A percentile compares a stretch with the other conserved stretches of the same genome.
Evolutionary conservation across 2,113 vertebrate species (phyloP).

Genomic region (Pterophyllum scalare): DNA sequence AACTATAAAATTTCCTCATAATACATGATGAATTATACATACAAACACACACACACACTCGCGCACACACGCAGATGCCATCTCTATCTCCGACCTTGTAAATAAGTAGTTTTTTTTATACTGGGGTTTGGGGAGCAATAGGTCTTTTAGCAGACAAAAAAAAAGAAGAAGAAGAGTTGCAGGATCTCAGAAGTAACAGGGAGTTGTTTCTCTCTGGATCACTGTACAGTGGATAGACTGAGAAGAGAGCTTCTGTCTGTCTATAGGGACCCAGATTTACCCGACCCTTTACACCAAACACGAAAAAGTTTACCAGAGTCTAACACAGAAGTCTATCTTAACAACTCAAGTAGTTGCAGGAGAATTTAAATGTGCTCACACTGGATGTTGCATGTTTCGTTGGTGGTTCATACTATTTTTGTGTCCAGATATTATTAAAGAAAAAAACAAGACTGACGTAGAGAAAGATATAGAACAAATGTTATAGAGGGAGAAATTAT

Average conservation of each 20-base stretch:
- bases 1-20: conserved; percentile 34
- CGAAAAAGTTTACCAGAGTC: conserved; percentile 69
- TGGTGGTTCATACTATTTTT: conserved; percentile 90
- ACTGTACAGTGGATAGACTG: conserved; percentile 54
- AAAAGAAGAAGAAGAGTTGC: conserved; percentile 80
- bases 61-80: conserved; percentile 54
- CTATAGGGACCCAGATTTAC: conserved; percentile 49
- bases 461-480: conserved; percentile 67
- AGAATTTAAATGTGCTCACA: conserved; percentile 91
- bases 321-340: conserved; percentile 73
- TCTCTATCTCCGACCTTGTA: conserved; percentile 89
- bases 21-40: conserved; percentile 44
- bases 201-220: conserved; percentile 54
- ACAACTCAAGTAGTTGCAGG: conserved; percentile 82
- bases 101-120: conserved; percentile 86
- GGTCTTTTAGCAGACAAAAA: conserved; percentile 80
- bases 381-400: conserved; percentile 96
- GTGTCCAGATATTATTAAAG: conserved; percentile 84
- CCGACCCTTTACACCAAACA: conserved; percentile 64
- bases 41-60: background rate
- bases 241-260: conserved; percentile 39
- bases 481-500: conserved; percentile 44
- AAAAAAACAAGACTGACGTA: conserved; percentile 53
- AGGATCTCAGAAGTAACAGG: conserved; percentile 77
- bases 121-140: conserved; percentile 74